Evolutionary conservation across 2,797 vertebrate species (phyloP).

Genomic region (Poecilia picta): DNA sequence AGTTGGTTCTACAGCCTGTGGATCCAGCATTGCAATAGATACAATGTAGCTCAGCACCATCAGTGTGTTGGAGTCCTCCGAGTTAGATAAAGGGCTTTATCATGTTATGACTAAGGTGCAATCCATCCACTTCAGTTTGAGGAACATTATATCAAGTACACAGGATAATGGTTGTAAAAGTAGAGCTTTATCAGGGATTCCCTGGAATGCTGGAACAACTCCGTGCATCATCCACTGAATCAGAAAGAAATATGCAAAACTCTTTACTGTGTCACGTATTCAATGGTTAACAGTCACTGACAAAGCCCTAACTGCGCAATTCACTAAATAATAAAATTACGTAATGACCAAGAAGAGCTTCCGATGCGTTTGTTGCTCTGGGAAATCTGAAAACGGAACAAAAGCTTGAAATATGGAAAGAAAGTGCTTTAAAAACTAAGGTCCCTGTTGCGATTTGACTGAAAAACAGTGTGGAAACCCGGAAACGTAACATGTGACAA

Average conservation of each 20-base stretch:
- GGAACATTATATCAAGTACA: too few relatives aligned
- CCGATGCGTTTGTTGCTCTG: slow-evolving; percentile 17
- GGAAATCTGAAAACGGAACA: slow-evolving; percentile 12
- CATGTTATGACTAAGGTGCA: neutral
- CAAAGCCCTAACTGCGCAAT: slow-evolving; percentile 26
- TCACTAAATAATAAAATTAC: slow-evolving; percentile 5
- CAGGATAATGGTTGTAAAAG: too few relatives aligned
- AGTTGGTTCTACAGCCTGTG: too few relatives aligned
- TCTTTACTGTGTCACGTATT: slow-evolving; percentile 3
- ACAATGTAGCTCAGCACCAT: too few relatives aligned
- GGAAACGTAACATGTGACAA: slow-evolving; percentile 37
- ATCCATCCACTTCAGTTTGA: neutral
- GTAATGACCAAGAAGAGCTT: neutral
- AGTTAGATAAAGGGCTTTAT: too few relatives aligned
- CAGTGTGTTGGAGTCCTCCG: too few relatives aligned
- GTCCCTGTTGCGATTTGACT: slow-evolving; percentile 29
- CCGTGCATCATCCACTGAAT: slow-evolving; percentile 10
- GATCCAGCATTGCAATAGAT: too few relatives aligned
- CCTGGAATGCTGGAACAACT: neutral
- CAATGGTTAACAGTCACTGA: neutral
- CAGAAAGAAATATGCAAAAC: neutral
- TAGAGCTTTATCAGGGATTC: neutral
- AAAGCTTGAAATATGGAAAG: slow-evolving; percentile 15
- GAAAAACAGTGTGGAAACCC: slow-evolving; percentile 34
- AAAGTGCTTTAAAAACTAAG: slow-evolving; percentile 37